These are phyloP conservation scores for Conus ventricosus DNA, from an alignment of 1,140 invertebrate species.

Conservation along the genomic window DNA sequence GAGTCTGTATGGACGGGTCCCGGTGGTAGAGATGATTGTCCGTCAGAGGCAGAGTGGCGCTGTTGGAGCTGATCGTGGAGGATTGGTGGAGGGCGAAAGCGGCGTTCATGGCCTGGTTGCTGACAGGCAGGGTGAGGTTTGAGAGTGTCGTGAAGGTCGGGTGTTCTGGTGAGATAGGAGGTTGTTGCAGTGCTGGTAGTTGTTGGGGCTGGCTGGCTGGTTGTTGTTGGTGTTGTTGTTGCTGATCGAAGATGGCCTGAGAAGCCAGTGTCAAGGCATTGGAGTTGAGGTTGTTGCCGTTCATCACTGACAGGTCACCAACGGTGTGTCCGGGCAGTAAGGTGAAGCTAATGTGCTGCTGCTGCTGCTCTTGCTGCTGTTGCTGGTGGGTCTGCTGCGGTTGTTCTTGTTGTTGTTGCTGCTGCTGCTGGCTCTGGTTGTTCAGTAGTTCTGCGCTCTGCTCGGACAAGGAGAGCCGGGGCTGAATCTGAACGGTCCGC, in stretches of 20 bases:
- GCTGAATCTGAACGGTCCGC: conserved; percentile 1
- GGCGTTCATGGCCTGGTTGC: background rate
- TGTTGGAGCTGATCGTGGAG: background rate
- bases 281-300: background rate
- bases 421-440: conserved; percentile 5
- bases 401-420: conserved; percentile 28
- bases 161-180: background rate
- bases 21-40: background rate
- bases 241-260: conserved; percentile 11
- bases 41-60: background rate
- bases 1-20: background rate
- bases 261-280: background rate
- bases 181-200: conserved; percentile 17
- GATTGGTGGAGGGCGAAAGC: conserved; percentile 14
- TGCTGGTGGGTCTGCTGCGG: conserved; percentile 21
- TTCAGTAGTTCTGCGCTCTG: no score
- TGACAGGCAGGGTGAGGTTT: background rate
- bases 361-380: conserved; percentile 12
- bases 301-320: background rate
- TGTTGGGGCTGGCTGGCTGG: conserved; percentile 6
- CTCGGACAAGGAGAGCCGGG: conserved; percentile 3
- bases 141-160: background rate
- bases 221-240: conserved; percentile 4
- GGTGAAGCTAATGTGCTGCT: conserved; percentile 27
- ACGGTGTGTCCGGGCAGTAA: conserved; percentile 20